Evolutionary conservation across 2,888 invertebrate species (phyloP).

Genomic region (Mythimna loreyi): DNA sequence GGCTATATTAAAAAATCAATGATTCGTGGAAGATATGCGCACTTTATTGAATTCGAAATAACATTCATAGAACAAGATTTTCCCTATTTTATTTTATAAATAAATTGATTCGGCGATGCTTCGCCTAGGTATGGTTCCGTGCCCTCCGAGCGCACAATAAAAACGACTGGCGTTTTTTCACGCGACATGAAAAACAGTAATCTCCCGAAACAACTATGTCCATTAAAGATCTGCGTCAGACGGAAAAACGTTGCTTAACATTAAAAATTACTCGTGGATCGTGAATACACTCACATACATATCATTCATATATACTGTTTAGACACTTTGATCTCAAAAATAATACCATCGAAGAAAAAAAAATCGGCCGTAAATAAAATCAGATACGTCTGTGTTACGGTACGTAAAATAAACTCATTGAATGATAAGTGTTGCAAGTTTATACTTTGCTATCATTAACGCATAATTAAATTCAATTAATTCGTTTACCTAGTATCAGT

Average conservation of each 20-base stretch:
- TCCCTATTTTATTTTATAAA: no score
- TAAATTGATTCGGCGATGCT: no score
- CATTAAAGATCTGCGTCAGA: no score
- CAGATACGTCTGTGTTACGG: slow-evolving; percentile 16
- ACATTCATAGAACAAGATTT: not conserved
- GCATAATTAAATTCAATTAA: slow-evolving; percentile 40
- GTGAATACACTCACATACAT: no score
- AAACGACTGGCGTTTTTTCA: no score
- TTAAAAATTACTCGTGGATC: no score
- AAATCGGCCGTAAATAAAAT: slow-evolving; percentile 4
- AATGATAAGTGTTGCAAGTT: slow-evolving; percentile 12
- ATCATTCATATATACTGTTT: no score
- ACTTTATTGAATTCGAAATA: not conserved
- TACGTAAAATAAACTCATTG: slow-evolving; percentile 21
- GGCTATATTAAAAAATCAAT: not conserved
- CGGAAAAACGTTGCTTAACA: no score
- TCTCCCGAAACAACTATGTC: not conserved
- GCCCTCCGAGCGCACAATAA: no score
- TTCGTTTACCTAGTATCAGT: slow-evolving; percentile 36
- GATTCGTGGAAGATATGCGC: not conserved
- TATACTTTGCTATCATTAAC: slow-evolving; percentile 23
- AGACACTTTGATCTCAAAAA: no score
- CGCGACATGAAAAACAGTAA: no score
- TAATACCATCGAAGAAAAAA: not conserved
- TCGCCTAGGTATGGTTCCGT: no score